Evolutionary conservation across 2,888 invertebrate species (phyloP), one percentile per base, ranked within the genome.

Genomic region (Incurvaria masculella): DNA sequence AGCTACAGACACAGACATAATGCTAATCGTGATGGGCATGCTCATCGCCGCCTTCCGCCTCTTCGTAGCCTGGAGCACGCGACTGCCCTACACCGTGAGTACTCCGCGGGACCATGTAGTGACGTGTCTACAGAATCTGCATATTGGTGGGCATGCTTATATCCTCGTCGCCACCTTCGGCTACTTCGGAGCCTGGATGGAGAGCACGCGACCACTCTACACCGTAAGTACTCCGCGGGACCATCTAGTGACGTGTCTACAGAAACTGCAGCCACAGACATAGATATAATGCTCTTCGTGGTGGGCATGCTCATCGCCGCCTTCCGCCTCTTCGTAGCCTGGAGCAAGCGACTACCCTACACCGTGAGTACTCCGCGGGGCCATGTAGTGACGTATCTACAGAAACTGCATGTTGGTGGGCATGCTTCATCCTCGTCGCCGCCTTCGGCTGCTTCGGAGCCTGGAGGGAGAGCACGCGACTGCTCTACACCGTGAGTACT

Each of bases 361-460:
- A n/a, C n/a, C n/a, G 73, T 33, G 69, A 69, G 69, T 74, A 76
- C 55, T 61, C 69, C 19, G 43, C 14, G 5, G 61, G 66, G 18
- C 21, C 38, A 1, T 76, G 78, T 18, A 72, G 76, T 53, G 79
- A 79, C 61, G 75, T 73, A 0, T 78, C n/a, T n/a, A 79, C n/a
- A 85, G 91, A 1, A 80, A 94, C 2, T 79, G 96, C 8, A 90
- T 97, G 43, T 86, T 90, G 4, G 85, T 91, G 2, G 96, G 96
- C 2, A 83, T 86, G 4, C 81, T 94, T 44, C 58, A 87, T 96
- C 57, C 64, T 92, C 44, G 86, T 96, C n/a, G 94, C 95, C 1
- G 90, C 90, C 50, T 84, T 96, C 57, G 97, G 95, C 40, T 95
- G 95, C 72, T 94, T 92, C 62, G 96, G 96, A 5, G 95, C 96